Conservation (phyloP, 2,888 invertebrate genomes). For the Agrochola lychnidis region DNA sequence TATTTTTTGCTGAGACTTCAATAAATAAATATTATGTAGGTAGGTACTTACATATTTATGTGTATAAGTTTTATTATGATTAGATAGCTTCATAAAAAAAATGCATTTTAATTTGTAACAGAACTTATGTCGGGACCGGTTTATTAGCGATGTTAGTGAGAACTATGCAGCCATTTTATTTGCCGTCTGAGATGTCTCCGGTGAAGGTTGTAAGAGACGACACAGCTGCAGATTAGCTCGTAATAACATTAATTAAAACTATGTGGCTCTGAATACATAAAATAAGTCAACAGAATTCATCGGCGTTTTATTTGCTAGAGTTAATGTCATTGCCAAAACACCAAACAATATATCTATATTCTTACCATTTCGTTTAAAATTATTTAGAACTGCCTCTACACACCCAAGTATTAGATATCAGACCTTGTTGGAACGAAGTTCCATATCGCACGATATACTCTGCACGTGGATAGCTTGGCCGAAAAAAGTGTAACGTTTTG, state of each 20-base stretch:
- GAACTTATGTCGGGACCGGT: background rate
- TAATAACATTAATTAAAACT: background rate
- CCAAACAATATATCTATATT: background rate
- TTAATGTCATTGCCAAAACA: slow-evolving; percentile 21
- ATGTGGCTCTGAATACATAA: background rate
- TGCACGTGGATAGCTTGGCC: too few relatives aligned
- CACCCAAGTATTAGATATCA: background rate
- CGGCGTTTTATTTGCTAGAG: slow-evolving; percentile 4
- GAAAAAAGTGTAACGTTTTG: too few relatives aligned
- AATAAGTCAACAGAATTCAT: background rate
- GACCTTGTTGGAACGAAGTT: too few relatives aligned
- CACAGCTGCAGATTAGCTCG: background rate
- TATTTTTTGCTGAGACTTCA: too few relatives aligned
- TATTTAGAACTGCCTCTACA: too few relatives aligned
- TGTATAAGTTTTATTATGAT: too few relatives aligned
- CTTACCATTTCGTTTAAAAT: too few relatives aligned
- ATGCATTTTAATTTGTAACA: too few relatives aligned
- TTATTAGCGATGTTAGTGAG: slow-evolving; percentile 16
- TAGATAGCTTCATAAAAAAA: too few relatives aligned
- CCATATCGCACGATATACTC: too few relatives aligned
- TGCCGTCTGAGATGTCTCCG: slow-evolving; percentile 8
- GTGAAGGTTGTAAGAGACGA: slow-evolving; percentile 9
- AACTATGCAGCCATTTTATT: slow-evolving; percentile 12
- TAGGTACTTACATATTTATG: too few relatives aligned
- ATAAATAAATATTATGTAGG: too few relatives aligned